Conservation (phyloP, 2,888 invertebrate genomes). For the Bombyx huttoni region DNA sequence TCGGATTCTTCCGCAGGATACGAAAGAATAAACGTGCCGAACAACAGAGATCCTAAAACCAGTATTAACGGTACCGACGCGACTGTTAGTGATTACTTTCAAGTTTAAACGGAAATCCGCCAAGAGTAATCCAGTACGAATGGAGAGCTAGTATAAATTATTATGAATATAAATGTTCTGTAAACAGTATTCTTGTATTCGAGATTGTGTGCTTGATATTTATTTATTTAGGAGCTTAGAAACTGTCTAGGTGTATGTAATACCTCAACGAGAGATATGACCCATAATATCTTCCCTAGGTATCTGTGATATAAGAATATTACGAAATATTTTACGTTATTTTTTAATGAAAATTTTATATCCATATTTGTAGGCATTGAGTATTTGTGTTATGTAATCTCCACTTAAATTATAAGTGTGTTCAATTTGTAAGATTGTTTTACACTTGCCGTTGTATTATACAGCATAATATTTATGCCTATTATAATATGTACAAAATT, state of each 20-base stretch:
- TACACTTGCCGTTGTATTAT: slow-evolving; percentile 17
- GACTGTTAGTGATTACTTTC: slow-evolving; percentile 61
- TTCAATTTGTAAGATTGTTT: slow-evolving; percentile 26
- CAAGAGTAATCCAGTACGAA: neutral
- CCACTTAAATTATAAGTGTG: slow-evolving; percentile 30
- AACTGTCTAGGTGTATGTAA: slow-evolving; percentile 34
- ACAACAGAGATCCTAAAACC: slow-evolving; percentile 39
- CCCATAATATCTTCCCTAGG: slow-evolving; percentile 57
- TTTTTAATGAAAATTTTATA: slow-evolving; percentile 24
- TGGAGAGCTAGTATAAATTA: slow-evolving; percentile 11
- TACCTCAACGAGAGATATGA: slow-evolving; percentile 50
- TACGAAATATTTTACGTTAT: slow-evolving; percentile 34
- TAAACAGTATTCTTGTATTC: slow-evolving; percentile 31
- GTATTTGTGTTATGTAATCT: slow-evolving; percentile 20
- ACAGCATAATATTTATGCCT: slow-evolving; percentile 19
- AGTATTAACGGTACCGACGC: slow-evolving; percentile 55
- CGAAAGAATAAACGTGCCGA: slow-evolving; percentile 51
- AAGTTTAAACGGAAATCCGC: slow-evolving; percentile 35
- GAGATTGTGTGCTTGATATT: slow-evolving; percentile 52
- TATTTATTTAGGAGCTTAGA: slow-evolving; percentile 36
- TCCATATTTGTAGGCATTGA: slow-evolving; percentile 17
- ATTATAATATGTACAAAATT: slow-evolving; percentile 38
- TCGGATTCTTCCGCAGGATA: slow-evolving; percentile 58
- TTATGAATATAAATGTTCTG: slow-evolving; percentile 28
- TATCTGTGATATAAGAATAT: slow-evolving; percentile 65